Conservation (phyloP, 2,888 invertebrate species). For the Parnassius orleans region DNA sequence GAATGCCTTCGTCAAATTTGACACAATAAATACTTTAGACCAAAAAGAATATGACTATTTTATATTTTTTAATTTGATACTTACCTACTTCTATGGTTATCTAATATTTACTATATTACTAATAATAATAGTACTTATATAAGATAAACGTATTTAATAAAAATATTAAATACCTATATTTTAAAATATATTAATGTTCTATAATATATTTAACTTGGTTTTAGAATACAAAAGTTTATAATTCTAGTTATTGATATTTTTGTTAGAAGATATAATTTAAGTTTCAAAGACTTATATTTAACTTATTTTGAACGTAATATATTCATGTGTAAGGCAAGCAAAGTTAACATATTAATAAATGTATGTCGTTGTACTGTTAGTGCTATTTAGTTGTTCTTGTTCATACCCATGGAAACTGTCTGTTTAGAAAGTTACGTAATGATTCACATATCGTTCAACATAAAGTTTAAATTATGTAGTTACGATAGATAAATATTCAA, state of each 20-base stretch:
- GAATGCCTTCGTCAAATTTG: constrained; percentile 31
- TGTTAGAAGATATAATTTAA: not conserved
- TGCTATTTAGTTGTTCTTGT: not conserved
- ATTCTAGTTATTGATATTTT: not conserved
- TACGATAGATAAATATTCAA: not conserved
- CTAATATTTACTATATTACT: constrained; percentile 17
- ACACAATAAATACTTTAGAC: constrained; percentile 27
- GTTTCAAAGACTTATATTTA: not conserved
- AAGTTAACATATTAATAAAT: not conserved
- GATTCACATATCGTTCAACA: constrained; percentile 7
- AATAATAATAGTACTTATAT: not conserved
- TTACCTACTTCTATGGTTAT: constrained; percentile 15
- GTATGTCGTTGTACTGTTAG: constrained; percentile 2
- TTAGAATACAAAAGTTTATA: constrained; percentile 3
- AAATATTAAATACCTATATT: constrained; percentile 11
- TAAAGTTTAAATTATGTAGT: constrained; percentile 1
- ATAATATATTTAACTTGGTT: constrained; percentile 8
- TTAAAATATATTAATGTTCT: constrained; percentile 22
- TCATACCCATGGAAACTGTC: not conserved
- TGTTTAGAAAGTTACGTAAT: constrained; percentile 1
- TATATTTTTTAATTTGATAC: constrained; percentile 23
- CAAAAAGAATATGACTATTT: constrained; percentile 21
- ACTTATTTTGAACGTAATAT: no score
- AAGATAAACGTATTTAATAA: constrained; percentile 2
- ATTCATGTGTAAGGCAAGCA: no score